phyloP scores from a whole-genome alignment of 2,888 invertebrate genomes.

The Apodemia hepburni region DNA sequence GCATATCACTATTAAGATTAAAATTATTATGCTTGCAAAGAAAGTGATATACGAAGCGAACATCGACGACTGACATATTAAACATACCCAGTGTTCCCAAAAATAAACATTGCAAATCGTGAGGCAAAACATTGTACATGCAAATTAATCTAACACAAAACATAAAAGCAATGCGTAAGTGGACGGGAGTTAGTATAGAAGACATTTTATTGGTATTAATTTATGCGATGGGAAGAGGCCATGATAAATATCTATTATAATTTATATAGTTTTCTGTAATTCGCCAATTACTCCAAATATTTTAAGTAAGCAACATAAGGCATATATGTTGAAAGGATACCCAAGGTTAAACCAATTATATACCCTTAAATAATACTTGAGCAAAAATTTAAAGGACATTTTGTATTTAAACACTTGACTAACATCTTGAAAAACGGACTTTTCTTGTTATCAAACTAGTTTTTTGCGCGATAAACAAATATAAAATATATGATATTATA shows the following conservation, averaged over 20 bases:
- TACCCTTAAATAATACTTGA: constrained; percentile 8
- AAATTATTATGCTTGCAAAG: constrained; percentile 20
- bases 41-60: constrained; percentile 38
- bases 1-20: not conserved
- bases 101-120: constrained; percentile 44
- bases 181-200: constrained; percentile 39
- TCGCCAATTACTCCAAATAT: constrained; percentile 47
- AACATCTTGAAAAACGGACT: no score
- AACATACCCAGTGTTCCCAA: constrained; percentile 46
- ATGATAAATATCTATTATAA: constrained; percentile 67
- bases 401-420: no score
- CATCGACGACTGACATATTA: constrained; percentile 43
- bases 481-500: no score
- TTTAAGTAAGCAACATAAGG: not conserved
- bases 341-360: not conserved
- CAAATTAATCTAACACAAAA: constrained; percentile 57
- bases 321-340: no score
- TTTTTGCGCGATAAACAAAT: no score
- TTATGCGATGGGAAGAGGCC: constrained; percentile 68
- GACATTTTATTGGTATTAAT: constrained; percentile 29
- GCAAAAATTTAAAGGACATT: constrained; percentile 14
- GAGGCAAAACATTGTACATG: constrained; percentile 77
- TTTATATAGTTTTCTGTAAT: constrained; percentile 45
- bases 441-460: no score
- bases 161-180: constrained; percentile 64